Evolutionary conservation across 2,888 invertebrate species (phyloP).

Genomic region (Platynereis dumerilii): DNA sequence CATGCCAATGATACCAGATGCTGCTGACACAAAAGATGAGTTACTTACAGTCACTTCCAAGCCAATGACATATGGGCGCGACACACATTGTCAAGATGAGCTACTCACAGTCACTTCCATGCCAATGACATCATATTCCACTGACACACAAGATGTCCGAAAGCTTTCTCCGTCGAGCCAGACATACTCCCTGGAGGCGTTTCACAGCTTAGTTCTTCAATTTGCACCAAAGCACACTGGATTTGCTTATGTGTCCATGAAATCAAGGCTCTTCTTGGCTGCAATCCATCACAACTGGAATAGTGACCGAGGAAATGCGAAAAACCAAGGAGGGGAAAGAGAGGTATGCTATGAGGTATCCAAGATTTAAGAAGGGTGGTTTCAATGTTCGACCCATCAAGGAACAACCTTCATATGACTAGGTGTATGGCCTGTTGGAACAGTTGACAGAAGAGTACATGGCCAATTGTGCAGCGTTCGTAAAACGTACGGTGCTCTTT

Average conservation of each 20-base stretch:
- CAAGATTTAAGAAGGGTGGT: slow-evolving; percentile 4
- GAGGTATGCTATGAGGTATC: not conserved
- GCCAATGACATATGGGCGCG: too few relatives aligned
- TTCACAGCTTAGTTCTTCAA: not conserved
- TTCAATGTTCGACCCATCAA: slow-evolving; percentile 4
- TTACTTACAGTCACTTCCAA: too few relatives aligned
- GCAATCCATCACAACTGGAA: not conserved
- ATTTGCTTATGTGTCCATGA: not conserved
- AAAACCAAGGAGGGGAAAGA: not conserved
- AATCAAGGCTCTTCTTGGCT: not conserved
- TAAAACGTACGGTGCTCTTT: too few relatives aligned
- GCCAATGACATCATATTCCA: too few relatives aligned
- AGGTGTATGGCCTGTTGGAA: too few relatives aligned
- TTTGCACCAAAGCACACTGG: slow-evolving; percentile 3
- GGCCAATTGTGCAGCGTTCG: too few relatives aligned
- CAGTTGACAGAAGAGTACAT: too few relatives aligned
- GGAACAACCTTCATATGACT: not conserved
- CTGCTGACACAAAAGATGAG: too few relatives aligned
- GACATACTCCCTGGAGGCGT: not conserved
- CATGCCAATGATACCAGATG: too few relatives aligned
- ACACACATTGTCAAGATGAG: too few relatives aligned
- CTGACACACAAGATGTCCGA: not conserved
- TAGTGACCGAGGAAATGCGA: not conserved
- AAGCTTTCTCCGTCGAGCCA: not conserved
- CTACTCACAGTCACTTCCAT: too few relatives aligned